A percentile compares a stretch with the other conserved stretches of the same genome.
Evolutionary conservation across 2,797 vertebrate species (phyloP).

Genomic region (Eospalax fontanierii): DNA sequence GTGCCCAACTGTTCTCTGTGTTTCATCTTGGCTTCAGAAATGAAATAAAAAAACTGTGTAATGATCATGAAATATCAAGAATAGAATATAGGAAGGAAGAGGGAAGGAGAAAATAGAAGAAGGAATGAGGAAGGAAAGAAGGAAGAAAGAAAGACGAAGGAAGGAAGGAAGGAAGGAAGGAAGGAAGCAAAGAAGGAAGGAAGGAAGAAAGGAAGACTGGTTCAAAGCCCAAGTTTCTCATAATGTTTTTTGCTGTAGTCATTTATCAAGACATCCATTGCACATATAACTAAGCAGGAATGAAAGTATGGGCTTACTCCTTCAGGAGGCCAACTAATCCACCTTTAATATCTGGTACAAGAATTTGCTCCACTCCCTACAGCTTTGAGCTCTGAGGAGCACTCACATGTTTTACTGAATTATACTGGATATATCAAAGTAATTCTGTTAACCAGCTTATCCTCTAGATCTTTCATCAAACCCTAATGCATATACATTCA

Average conservation of each 20-base stretch:
- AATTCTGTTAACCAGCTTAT: constrained; percentile 80
- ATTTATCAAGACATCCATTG: constrained; percentile 73
- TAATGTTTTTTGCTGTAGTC: constrained; percentile 50
- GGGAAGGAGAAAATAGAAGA: rapidly evolving
- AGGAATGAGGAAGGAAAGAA: no score
- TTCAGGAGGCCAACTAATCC: constrained; percentile 79
- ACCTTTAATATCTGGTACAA: constrained; percentile 78
- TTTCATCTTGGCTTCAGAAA: neutral
- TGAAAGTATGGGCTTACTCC: constrained; percentile 72
- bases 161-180: no score
- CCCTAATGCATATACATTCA: constrained; percentile 80
- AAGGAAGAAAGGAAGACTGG: neutral
- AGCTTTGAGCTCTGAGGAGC: constrained; percentile 9
- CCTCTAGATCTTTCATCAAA: constrained; percentile 80
- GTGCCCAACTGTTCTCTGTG: neutral
- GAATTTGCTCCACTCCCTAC: constrained; percentile 52
- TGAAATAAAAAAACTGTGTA: neutral
- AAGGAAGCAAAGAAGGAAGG: rapidly evolving
- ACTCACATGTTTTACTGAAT: constrained; percentile 66
- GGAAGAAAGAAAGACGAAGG: rapidly evolving
- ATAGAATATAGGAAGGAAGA: rapidly evolving
- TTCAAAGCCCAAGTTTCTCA: constrained; percentile 16
- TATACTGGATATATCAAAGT: constrained; percentile 62
- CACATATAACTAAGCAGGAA: constrained; percentile 52
- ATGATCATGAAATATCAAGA: neutral